Conservation (phyloP, 35 echinoderm and acorn worm species). For the Apostichopus japonicus region DNA sequence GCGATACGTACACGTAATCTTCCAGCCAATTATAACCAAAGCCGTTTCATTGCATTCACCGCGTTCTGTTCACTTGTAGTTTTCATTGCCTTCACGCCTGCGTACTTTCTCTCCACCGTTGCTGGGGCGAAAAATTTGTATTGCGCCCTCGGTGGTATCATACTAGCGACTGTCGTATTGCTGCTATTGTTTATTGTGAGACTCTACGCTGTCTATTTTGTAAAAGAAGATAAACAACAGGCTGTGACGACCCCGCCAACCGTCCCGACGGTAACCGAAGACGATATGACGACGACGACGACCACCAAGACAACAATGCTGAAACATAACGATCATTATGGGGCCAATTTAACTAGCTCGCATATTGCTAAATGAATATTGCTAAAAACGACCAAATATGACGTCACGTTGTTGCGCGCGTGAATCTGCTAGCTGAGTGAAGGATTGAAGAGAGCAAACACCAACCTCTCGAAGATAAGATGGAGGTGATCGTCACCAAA, state of each 20-base stretch:
- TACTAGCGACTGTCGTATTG: conserved; percentile 27
- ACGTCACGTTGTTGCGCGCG: too few species aligned
- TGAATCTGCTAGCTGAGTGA: too few species aligned
- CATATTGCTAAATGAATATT: neutral
- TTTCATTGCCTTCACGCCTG: conserved; percentile 55
- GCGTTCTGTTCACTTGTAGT: conserved; percentile 70
- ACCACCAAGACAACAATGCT: neutral
- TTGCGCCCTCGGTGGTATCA: neutral
- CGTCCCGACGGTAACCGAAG: neutral
- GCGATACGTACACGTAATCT: conserved; percentile 66
- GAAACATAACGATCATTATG: neutral
- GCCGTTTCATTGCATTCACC: conserved; percentile 59
- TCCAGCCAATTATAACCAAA: conserved; percentile 82
- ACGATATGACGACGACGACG: neutral
- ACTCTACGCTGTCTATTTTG: conserved; percentile 47
- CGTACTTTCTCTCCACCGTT: neutral
- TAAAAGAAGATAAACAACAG: conserved; percentile 33
- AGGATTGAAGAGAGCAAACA: too few species aligned
- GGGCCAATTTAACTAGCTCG: neutral
- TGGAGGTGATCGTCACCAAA: too few species aligned
- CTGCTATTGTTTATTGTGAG: conserved; percentile 14
- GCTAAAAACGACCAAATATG: neutral
- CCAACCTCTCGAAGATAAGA: too few species aligned
- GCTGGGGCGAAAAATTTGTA: neutral
- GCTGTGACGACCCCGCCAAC: neutral